Conservation (phyloP, 2,888 invertebrate species). For the Norana najaformis region DNA sequence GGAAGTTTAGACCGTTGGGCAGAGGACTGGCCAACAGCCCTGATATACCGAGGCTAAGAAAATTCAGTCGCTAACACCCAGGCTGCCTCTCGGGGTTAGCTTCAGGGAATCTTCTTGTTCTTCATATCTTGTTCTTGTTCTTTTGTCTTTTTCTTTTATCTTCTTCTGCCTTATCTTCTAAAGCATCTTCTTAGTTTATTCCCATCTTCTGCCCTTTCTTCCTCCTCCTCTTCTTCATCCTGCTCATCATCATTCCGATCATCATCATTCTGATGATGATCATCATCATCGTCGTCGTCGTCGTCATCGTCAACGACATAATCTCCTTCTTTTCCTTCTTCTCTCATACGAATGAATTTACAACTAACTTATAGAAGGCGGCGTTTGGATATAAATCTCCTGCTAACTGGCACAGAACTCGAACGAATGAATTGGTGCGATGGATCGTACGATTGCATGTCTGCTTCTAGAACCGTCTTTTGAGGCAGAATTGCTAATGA, state of each 20-base stretch:
- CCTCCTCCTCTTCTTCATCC: background rate
- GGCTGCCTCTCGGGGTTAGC: too few species aligned
- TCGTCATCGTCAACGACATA: too few species aligned
- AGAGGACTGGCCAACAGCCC: too few species aligned
- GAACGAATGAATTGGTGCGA: background rate
- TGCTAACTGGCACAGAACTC: background rate
- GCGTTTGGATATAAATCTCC: background rate
- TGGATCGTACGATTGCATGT: constrained; percentile 13
- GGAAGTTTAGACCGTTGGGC: too few species aligned
- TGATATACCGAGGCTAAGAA: too few species aligned
- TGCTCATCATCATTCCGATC: background rate
- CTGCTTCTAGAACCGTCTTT: background rate
- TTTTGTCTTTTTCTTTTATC: background rate
- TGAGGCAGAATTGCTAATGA: background rate
- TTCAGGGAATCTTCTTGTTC: too few species aligned
- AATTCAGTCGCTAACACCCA: too few species aligned
- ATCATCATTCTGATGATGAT: too few species aligned
- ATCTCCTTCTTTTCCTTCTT: too few species aligned
- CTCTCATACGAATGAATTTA: too few species aligned
- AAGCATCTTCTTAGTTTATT: background rate
- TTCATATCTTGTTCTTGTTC: too few species aligned
- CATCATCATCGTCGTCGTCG: too few species aligned
- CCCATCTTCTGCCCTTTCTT: background rate
- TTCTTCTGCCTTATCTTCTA: background rate
- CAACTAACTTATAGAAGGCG: background rate